Conservation (phyloP, 2,113 vertebrate species). For the Pelobates fuscus region DNA sequence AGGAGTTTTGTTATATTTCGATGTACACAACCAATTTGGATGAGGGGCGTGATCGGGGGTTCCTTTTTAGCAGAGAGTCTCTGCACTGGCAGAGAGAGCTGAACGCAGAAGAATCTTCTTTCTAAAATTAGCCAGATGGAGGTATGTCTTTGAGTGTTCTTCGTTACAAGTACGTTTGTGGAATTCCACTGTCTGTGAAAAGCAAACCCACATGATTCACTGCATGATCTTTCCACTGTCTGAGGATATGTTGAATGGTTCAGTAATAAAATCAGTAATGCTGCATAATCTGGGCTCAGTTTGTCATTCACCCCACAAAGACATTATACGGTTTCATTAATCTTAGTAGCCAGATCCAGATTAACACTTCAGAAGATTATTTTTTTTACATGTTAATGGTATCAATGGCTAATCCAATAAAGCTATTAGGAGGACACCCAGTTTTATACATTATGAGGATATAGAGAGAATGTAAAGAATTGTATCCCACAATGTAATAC, state of each 20-base stretch:
- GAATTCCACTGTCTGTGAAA: not conserved
- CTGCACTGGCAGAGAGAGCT: too few species aligned
- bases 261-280: slow-evolving; percentile 13
- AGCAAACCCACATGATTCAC: not conserved
- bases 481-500: too few species aligned
- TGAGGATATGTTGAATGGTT: not conserved
- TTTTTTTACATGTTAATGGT: slow-evolving; percentile 32
- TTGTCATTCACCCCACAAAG: slow-evolving; percentile 5
- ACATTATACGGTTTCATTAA: slow-evolving; percentile 33
- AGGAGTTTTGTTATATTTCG: too few species aligned
- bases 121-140: not conserved
- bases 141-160: not conserved
- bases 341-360: slow-evolving; percentile 33
- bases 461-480: not conserved
- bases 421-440: slow-evolving; percentile 26
- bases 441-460: slow-evolving; percentile 4
- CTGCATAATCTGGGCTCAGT: slow-evolving; percentile 19
- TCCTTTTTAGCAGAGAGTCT: too few species aligned
- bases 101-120: not conserved
- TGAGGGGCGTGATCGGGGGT: too few species aligned
- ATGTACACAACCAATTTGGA: too few species aligned
- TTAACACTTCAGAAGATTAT: slow-evolving; percentile 42
- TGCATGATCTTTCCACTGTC: not conserved
- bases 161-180: not conserved
- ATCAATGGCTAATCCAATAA: slow-evolving; percentile 37